Conservation (phyloP, 2,113 vertebrate genomes). For the Blennius ocellaris region DNA sequence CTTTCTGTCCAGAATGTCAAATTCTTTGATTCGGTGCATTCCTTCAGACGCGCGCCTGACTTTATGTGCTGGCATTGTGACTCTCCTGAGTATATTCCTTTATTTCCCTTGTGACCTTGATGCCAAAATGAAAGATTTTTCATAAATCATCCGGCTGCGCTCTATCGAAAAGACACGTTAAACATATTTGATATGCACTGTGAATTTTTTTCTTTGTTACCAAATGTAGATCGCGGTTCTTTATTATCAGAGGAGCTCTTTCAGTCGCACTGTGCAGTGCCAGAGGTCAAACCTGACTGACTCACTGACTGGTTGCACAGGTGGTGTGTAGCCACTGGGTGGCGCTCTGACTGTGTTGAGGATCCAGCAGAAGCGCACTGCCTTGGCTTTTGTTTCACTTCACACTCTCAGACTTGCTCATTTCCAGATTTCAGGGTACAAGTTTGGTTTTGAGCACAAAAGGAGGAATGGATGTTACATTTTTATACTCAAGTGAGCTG, state of each 20-base stretch:
- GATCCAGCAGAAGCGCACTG: not conserved
- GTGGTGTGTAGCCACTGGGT: slow-evolving; percentile 40
- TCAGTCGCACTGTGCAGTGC: not conserved
- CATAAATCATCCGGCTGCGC: not conserved
- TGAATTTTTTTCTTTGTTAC: not conserved
- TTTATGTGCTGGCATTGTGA: not conserved
- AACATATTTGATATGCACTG: not conserved
- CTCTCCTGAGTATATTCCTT: not conserved
- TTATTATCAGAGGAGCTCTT: not conserved
- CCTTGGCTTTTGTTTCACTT: slow-evolving; percentile 32
- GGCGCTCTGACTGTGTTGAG: slow-evolving; percentile 62
- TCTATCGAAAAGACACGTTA: not conserved
- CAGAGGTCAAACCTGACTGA: not conserved
- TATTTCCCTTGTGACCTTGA: slow-evolving; percentile 20
- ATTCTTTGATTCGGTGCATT: not conserved
- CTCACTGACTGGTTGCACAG: not conserved
- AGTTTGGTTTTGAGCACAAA: slow-evolving; percentile 4
- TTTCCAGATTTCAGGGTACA: slow-evolving; percentile 3
- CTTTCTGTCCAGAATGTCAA: too few species aligned
- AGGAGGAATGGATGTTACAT: too few species aligned
- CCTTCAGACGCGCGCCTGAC: slow-evolving; percentile 6
- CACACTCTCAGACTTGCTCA: slow-evolving; percentile 24
- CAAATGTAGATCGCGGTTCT: not conserved
- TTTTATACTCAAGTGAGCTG: too few species aligned
- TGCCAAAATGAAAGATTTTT: not conserved